Base-by-base conservation (phyloP, 2,113 vertebrate species). In the Parus major region DNA sequence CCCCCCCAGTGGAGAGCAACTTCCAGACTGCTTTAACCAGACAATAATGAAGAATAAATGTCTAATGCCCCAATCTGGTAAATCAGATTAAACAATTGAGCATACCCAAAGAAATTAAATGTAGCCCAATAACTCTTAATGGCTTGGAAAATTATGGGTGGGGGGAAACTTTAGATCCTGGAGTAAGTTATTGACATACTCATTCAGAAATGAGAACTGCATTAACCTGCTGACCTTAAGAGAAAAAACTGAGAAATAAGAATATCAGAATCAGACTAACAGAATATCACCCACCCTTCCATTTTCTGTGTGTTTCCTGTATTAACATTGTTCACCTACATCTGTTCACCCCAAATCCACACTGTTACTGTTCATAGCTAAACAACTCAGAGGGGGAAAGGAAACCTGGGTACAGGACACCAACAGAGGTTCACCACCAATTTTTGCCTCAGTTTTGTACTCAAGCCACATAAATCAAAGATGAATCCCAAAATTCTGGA, bases 21-120 rank as follows among this genome's bases (percentile, higher is more conserved):
- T 56, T 91, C 87, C 69, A 96, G 55, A 80, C 56, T 6, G 11
- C 69, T 86, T 71, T 86, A 82, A 93, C 52, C 76, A 92, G 95
- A 90, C 91, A 88, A 86, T 92, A 86, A 95, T 78, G 92, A 97
- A 90, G 88, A 94, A 73, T 92, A 93, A 96, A 95, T 50, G 50
- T 50, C 79, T 80, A 41, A 61, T 88, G 59, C 13, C 39, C 55
- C 86, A 90, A 83, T 81, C 72, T 70, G 72, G 52, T 21, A 83
- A 81, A 96, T 92, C 75, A 86, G 60, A 86, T 96, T 93, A 93
- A 90, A 83, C 82, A 81, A 66, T 47, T 75, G 47, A 90, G 80
- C 52, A 47, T 77, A 88, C 66, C 71, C 76, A 83, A 92, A 88
- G 94, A 95, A 95, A 96, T 92, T 80, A 90, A 90, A 93, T 39